Evolutionary conservation across 2,113 vertebrate genomes (phyloP), one percentile per base, ranked within the genome.

Genomic region (Sinocyclocheilus grahami): DNA sequence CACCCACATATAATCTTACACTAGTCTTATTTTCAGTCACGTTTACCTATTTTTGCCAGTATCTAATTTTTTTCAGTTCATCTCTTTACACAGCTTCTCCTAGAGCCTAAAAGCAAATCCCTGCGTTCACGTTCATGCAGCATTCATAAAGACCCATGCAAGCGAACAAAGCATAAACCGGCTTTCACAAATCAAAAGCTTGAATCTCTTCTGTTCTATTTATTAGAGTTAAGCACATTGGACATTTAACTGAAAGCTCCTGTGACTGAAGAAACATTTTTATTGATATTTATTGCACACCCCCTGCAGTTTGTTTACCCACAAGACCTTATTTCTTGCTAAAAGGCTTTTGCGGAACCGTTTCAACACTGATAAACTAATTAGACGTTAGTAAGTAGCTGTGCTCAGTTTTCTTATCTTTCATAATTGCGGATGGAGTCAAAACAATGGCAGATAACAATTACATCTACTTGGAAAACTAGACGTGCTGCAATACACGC

Each of bases 271-370:
- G 58, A 33, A 62, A 37, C 37, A n/a, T 42, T n/a, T 62, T 65
- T 24, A 81, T 65, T 81, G 78, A 27, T 65, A 27, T 62, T 62
- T 81, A 81, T 81, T 65, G 39, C 20, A 81, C 58, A 48, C 58
- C 39, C 78, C 58, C 58, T 81, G 39, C 14, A 27, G 62, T 51
- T 69, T 82, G 42, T 82, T 82, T 67, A 67, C 79, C 62, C 39
- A 51, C 42, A 67, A 69, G 62, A 11, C 37, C 16, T 67, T 22
- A 27, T 69, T 67, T 20, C 24, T n/a, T 20, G 4, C 42, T 82
- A 33, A 53, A 82, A 53, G 63, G 46, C 63, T 82, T 82, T 71
- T 82, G 53, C 0, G 2, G 11, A 3, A 13, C 13, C 2, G 9
- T 67, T 65, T 81, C 14, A 18, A 65, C 39, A 30, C 39, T 69